Evolutionary conservation across 2,888 invertebrate genomes (phyloP).

Genomic region (Meiosimyza decipiens): DNA sequence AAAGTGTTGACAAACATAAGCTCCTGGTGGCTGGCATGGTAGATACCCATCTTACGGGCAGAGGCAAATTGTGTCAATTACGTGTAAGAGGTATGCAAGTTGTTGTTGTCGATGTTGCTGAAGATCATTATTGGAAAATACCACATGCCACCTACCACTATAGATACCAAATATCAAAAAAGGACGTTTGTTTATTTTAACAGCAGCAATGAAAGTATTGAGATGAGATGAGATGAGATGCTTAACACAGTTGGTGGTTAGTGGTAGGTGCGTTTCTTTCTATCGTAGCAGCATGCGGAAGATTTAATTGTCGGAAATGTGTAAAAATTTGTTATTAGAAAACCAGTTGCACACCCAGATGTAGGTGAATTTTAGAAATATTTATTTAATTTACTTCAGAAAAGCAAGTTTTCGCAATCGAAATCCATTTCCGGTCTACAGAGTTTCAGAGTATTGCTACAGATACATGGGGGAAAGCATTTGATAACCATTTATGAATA

Average conservation of each 20-base stretch:
- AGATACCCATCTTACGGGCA: neutral
- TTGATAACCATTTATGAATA: too few relatives aligned
- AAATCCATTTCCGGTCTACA: too few relatives aligned
- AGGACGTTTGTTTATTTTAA: slow-evolving; percentile 35
- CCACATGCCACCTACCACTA: neutral
- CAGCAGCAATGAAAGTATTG: slow-evolving; percentile 5
- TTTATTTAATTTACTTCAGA: neutral
- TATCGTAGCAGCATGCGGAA: slow-evolving; percentile 47
- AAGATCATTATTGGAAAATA: slow-evolving; percentile 2
- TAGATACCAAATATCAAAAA: neutral
- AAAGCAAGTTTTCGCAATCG: too few relatives aligned
- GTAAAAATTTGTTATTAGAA: neutral
- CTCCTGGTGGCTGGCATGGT: neutral
- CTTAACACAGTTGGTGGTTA: slow-evolving; percentile 44
- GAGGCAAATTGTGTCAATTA: neutral
- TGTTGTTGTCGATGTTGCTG: slow-evolving; percentile 1
- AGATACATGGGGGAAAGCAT: too few relatives aligned
- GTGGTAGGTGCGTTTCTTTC: too few relatives aligned
- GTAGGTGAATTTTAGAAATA: slow-evolving; percentile 4
- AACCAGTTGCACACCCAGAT: neutral
- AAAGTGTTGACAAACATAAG: slow-evolving; percentile 13
- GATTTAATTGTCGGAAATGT: slow-evolving; percentile 42
- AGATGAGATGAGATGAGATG: slow-evolving; percentile 26
- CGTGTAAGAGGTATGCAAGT: neutral
- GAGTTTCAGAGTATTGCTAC: too few relatives aligned